Base-by-base conservation (phyloP, 2,888 invertebrate species). In the Rotaria magnacalcarata region DNA sequence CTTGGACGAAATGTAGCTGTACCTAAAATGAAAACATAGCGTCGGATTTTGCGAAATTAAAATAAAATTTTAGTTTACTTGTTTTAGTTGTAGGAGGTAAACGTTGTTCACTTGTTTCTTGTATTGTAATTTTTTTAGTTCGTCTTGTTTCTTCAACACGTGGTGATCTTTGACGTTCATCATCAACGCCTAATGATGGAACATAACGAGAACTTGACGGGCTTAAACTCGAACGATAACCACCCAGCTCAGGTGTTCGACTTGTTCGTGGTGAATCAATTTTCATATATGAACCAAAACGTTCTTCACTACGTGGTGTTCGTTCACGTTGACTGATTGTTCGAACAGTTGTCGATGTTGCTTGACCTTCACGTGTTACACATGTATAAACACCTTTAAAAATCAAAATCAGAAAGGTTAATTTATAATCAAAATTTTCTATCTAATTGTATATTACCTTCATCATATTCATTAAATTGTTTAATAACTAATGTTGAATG, bases 81-180 rank as follows among this genome's bases (percentile, higher is more conserved):
- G 75, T 80, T 47, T 21, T 80, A 11, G 75, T 80, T 41, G 47
- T 80, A 8, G 75, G 21, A 43, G 75, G 75, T 80, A 80, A 47
- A 47, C 75, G 75, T 80, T 80, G 75, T 80, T 80, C 75, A 80
- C 75, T 80, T 41, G 75, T 80, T 80, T 80, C 75, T 41, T 80
- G 75, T 80, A 80, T 80, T 21, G 75, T 80, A 43, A 80, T 80
- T 19, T 80, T 80, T n/a, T 80, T 80, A 5, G 75, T 80, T 80
- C 75, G 75, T 43, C 47, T 21, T 80, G 75, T 80, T 80, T 80
- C 75, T 80, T 80, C 75, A n/a, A 80, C 21, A 24, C 75, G 75
- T 24, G 41, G 43, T 24, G 75, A 47, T 47, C 41, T 8, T 16
- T 8, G 67, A 5, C 75, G 75, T 80, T 41, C 41, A 80, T 80